Evolutionary conservation across 2,797 vertebrate species (phyloP), one percentile per base, ranked within the genome.

Genomic region (Amniataba percoides): DNA sequence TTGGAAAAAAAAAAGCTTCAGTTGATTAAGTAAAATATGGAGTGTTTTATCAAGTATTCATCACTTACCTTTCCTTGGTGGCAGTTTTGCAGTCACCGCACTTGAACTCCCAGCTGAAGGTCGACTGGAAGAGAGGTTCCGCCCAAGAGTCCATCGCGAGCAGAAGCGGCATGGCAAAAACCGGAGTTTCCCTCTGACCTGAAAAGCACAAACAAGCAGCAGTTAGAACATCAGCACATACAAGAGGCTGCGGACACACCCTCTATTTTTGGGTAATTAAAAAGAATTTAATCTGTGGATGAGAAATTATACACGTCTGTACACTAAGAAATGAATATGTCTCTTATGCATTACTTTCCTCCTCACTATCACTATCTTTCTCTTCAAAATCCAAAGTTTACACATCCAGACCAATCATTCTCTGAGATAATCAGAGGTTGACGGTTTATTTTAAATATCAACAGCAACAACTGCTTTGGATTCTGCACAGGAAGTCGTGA

Each of bases 121-220:
- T 92, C 5, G 95, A 93, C 51, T 94, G 86, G 86, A 98, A 98
- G 1, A 97, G 86, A 39, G 91, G 87, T 88, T 97, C 95, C 40
- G 91, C 84, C 75, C 91, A 92, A 0, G 93, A 88, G 86, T 99
- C 97, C 60, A 84, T 77, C 15, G 39, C 36, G 2, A 99, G 93
- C 18, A 99, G 94, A 7, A 96, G 85, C 0, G 97, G 97, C 83
- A 99, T 81, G 2, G 97, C 97, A 84, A 98, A 98, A 5, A 98
- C 96, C 0, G 97, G 97, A 21, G 94, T 97, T 77, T 99, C 97
- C 75, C 70, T 77, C 52, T 93, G 77, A 88, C 97, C 98, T 99
- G 89, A 12, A 46, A 71, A 67, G 66, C 61, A 82, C 57, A 87
- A 48, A 57, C 45, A 48, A 5, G 14, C 19, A 52, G 39, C 12